Base-by-base conservation (phyloP, 2,113 vertebrate species). In the Lagenorhynchus albirostris region DNA sequence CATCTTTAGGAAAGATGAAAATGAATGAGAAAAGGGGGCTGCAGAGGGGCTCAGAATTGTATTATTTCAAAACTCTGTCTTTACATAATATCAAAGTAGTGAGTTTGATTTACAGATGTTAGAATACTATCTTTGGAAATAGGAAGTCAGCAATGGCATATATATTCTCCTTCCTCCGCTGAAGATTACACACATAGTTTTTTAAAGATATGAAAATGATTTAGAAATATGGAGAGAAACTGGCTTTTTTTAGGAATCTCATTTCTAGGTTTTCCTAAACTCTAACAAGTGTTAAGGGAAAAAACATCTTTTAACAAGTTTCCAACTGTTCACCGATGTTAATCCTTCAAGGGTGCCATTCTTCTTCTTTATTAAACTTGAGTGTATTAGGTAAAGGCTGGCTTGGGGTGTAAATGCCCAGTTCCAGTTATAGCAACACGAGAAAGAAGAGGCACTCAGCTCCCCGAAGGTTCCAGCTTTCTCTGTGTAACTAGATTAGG, bases 181-280 rank as follows among this genome's bases (percentile, higher is more conserved):
- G 74, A 85, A 92, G 83, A 96, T 87, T 41, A 80, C 94, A 65
- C 67, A 94, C 60, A 94, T n/a, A 38, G 29, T 53, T 89, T 97
- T 98, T 95, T 89, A 89, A 93, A 88, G 89, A 87, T 70, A 93
- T 62, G 74, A 82, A 97, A 92, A 74, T 63, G 63, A 96, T 91
- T 95, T 85, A 50, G 76, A 97, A 97, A 95, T 77, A 96, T 26
- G 88, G 81, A 65, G 62, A 94, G 94, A 95, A 96, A 81, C 68
- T 50, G 17, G 31, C 38, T 89, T 80, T 95, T 85, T 97, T 93
- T 65, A 84, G 92, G 31, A 55, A 94, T 95, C 91, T 87, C 60
- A 80, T 95, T 93, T 97, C 95, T 97, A 96, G 89, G 86, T 96
- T 98, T 98, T 97, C 71, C 55, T 83, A 97, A 97, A 95, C 67